These are phyloP conservation scores for Cololabis saira DNA, from an alignment of 2,113 vertebrate genomes.

Conservation along the genomic window DNA sequence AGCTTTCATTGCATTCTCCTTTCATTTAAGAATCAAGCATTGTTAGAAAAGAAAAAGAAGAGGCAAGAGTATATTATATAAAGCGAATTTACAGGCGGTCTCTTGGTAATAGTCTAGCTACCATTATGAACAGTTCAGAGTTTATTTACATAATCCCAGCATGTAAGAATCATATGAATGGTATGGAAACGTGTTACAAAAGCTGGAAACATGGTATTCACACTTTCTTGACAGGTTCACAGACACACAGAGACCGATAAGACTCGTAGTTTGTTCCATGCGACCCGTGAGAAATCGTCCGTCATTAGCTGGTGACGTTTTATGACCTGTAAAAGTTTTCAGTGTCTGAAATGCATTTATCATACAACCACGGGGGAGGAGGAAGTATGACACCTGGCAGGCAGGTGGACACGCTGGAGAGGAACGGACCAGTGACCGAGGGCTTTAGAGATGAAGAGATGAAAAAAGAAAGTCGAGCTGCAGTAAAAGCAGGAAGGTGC, in stretches of 20 bases:
- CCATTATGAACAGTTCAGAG: conserved; percentile 70
- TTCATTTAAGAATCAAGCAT: conserved; percentile 49
- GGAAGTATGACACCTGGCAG: conserved; percentile 25
- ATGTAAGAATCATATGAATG: conserved; percentile 46
- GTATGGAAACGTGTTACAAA: conserved; percentile 34
- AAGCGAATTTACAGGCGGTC: conserved; percentile 76
- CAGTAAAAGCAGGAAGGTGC: not conserved
- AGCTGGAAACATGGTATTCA: conserved; percentile 11
- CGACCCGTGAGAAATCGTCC: conserved; percentile 29
- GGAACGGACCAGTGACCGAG: conserved; percentile 27
- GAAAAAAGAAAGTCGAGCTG: too few species aligned
- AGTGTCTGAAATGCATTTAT: conserved; percentile 43
- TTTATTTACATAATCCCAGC: conserved; percentile 73
- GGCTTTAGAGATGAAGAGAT: not conserved
- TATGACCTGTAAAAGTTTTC: conserved; percentile 42
- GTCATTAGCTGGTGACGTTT: conserved; percentile 65
- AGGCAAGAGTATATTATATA: conserved; percentile 42
- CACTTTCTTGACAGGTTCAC: conserved; percentile 15
- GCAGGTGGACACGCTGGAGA: conserved; percentile 38
- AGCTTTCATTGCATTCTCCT: conserved; percentile 64
- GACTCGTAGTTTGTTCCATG: conserved; percentile 34
- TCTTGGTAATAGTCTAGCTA: conserved; percentile 74
- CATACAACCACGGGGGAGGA: conserved; percentile 45
- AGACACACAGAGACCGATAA: conserved; percentile 42
- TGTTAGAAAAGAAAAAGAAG: conserved; percentile 50